These are phyloP conservation scores for Leuciscus idus DNA, from an alignment of 2,113 vertebrate genomes.

Conservation along the genomic window DNA sequence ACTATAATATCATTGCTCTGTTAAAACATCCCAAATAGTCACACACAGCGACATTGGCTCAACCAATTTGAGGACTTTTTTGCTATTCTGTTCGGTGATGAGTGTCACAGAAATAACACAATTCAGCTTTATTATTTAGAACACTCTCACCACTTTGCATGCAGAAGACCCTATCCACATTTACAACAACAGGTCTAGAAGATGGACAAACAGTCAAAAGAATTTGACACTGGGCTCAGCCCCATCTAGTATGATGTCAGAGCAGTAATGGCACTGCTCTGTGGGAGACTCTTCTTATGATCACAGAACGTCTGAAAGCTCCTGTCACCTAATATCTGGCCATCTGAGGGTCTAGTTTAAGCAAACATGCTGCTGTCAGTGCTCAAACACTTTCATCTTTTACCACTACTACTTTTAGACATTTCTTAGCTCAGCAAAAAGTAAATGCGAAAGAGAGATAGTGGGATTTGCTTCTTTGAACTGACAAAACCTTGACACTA, in stretches of 20 bases:
- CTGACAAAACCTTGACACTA: background rate
- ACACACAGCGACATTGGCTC: background rate
- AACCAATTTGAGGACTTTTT: background rate
- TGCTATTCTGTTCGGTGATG: background rate
- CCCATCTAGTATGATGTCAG: constrained; percentile 39
- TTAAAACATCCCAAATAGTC: background rate
- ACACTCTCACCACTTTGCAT: background rate
- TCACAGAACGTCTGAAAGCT: constrained; percentile 23
- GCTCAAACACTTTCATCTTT: constrained; percentile 9
- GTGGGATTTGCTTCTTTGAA: background rate
- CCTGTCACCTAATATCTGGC: constrained; percentile 37
- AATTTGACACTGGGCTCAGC: constrained; percentile 22
- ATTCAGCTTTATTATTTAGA: constrained; percentile 4
- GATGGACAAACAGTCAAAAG: constrained; percentile 21
- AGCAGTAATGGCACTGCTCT: constrained; percentile 39
- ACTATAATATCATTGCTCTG: background rate
- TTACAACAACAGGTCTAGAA: background rate
- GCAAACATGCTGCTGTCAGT: constrained; percentile 30
- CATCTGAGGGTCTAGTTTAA: constrained; percentile 40
- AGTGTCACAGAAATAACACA: background rate
- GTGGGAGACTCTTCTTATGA: constrained; percentile 42
- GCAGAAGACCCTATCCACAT: background rate
- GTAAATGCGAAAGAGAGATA: background rate
- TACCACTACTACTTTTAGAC: background rate
- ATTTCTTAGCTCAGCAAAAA: constrained; percentile 6